These are phyloP conservation scores for Argyresthia albistria DNA, from an alignment of 2,888 invertebrate genomes.

Conservation along the genomic window DNA sequence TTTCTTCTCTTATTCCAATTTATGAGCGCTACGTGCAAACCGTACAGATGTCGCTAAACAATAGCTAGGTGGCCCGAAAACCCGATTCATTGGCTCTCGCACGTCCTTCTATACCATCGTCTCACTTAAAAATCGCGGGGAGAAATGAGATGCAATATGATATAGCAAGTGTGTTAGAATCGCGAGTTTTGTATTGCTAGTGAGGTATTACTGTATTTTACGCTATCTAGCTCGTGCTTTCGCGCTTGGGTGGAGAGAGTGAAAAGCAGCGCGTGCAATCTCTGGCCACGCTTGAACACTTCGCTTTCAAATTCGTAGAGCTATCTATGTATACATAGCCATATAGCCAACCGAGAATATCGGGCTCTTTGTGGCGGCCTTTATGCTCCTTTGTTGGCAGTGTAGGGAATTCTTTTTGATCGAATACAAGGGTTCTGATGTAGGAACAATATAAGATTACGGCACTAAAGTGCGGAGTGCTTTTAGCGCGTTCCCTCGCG, in stretches of 20 bases:
- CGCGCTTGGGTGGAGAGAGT: slow-evolving; percentile 38
- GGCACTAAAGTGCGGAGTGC: too few species aligned
- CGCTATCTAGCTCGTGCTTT: slow-evolving; percentile 30
- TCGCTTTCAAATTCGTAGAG: slow-evolving; percentile 18
- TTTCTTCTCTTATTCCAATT: slow-evolving; percentile 22
- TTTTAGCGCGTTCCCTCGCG: too few species aligned
- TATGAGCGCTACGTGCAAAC: slow-evolving; percentile 18
- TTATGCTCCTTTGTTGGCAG: not conserved
- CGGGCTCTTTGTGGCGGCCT: not conserved
- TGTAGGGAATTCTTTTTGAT: too few species aligned
- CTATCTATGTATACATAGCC: not conserved
- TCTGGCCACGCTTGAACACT: slow-evolving; percentile 45
- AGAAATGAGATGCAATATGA: not conserved
- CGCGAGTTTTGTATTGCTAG: not conserved
- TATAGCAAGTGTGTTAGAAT: not conserved
- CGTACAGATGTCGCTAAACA: slow-evolving; percentile 10
- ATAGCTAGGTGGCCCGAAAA: not conserved
- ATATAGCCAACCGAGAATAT: not conserved
- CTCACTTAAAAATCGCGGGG: not conserved
- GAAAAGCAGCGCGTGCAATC: slow-evolving; percentile 47
- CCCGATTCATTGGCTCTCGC: too few species aligned
- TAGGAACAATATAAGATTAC: too few species aligned
- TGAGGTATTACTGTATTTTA: slow-evolving; percentile 1
- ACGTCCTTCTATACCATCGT: too few species aligned
- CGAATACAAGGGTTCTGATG: too few species aligned